phyloP scores from a whole-genome alignment of 2,797 vertebrate species.

The Chloroceryle amazona region DNA sequence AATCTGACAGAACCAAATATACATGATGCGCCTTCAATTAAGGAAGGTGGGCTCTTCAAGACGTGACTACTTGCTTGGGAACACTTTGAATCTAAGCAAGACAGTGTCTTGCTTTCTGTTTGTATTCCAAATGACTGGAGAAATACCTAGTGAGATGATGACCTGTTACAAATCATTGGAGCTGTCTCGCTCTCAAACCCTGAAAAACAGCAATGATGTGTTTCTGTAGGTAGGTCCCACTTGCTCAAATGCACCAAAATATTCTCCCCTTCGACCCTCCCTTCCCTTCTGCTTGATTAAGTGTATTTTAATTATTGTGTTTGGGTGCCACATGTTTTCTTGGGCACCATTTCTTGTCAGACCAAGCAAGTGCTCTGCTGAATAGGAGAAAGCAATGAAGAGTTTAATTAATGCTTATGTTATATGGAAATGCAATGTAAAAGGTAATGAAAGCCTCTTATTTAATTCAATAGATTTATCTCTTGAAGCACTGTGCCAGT shows the following conservation, averaged over 20 bases:
- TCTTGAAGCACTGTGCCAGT: conserved; percentile 42
- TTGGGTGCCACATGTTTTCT: neutral
- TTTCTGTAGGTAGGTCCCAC: neutral
- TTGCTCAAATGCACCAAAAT: neutral
- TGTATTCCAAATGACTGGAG: conserved; percentile 2
- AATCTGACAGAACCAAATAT: neutral
- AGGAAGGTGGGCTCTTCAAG: neutral
- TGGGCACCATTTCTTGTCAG: conserved; percentile 49
- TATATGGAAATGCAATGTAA: conserved; percentile 46
- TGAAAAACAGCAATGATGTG: neutral
- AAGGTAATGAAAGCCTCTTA: conserved; percentile 62
- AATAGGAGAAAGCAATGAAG: conserved; percentile 26
- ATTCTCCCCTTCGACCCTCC: neutral
- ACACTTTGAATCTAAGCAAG: neutral
- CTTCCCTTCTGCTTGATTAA: neutral
- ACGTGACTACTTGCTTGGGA: neutral
- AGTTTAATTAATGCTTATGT: conserved; percentile 71
- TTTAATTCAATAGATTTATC: conserved; percentile 68
- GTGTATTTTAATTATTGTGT: conserved; percentile 23
- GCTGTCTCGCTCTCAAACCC: neutral
- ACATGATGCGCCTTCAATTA: neutral
- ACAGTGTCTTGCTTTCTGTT: neutral
- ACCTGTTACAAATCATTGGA: neutral
- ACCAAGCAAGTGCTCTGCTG: conserved; percentile 24
- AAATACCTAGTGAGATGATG: neutral